Percentiles rank a stretch among this genome's conserved stretches.
These are phyloP conservation scores for Sciurus vulgaris DNA, from an alignment of 2,797 vertebrate species.

Conservation along the genomic window DNA sequence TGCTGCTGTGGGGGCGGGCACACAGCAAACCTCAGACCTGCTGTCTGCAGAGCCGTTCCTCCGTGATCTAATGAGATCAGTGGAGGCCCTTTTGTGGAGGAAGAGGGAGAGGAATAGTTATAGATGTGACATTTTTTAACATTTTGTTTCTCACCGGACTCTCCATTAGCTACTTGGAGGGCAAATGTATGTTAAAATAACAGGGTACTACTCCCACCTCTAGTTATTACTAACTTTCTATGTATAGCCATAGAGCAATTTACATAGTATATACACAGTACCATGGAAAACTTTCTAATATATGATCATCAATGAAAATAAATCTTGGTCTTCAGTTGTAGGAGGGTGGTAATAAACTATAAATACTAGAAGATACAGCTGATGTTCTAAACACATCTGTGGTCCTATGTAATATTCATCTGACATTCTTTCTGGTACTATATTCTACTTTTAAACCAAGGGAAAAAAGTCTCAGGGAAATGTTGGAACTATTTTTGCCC, in stretches of 20 bases:
- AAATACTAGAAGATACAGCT: background rate
- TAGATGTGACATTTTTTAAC: background rate
- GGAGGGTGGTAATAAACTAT: background rate
- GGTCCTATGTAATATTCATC: background rate
- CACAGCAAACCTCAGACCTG: background rate
- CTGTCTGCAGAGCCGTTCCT: background rate
- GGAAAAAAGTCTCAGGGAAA: background rate
- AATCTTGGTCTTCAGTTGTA: slow-evolving; percentile 9
- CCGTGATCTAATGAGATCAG: background rate
- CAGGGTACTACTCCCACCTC: background rate
- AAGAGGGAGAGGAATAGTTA: background rate
- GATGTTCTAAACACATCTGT: background rate
- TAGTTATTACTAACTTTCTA: slow-evolving; percentile 41
- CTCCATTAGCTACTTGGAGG: background rate
- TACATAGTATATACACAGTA: rapidly evolving
- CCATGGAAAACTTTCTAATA: background rate
- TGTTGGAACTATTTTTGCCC: background rate
- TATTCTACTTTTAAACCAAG: background rate
- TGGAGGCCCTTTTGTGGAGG: background rate
- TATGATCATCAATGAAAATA: background rate
- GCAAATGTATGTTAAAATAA: background rate
- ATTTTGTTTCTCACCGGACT: background rate
- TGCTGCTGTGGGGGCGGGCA: background rate
- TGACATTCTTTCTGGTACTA: slow-evolving; percentile 6
- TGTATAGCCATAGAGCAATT: background rate